Conservation (phyloP, 2,113 vertebrate species). For the Cheilinus undulatus region DNA sequence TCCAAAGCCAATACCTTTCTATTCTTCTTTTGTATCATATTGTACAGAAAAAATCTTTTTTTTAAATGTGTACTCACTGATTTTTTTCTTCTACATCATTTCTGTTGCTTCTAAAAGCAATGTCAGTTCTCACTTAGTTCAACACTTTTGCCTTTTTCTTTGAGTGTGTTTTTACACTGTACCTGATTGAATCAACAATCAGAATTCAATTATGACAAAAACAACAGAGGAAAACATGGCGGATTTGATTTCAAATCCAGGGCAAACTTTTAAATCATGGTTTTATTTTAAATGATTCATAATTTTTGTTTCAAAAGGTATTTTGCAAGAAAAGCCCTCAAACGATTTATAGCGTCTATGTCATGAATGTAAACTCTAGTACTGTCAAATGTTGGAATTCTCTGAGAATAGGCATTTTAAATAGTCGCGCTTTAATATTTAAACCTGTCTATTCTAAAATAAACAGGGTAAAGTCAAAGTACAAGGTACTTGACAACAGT, state of each 20-base stretch:
- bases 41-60: conserved; percentile 12
- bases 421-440: no score
- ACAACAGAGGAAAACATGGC: neutral
- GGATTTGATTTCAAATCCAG: neutral
- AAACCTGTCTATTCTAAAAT: conserved; percentile 1
- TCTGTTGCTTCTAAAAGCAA: neutral
- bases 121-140: neutral
- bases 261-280: neutral
- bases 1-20: neutral
- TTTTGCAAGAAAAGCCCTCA: neutral
- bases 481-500: conserved; percentile 58
- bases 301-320: neutral
- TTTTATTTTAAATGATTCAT: neutral
- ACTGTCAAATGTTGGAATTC: neutral
- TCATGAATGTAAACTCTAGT: neutral
- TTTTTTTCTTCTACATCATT: neutral
- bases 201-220: neutral
- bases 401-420: neutral
- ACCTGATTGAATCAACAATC: neutral
- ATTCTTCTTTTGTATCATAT: neutral
- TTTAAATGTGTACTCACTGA: neutral
- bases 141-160: neutral
- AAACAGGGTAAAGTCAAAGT: conserved; percentile 58
- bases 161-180: neutral
- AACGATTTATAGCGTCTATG: neutral